Evolutionary conservation across 2,888 invertebrate species (phyloP).

Genomic region (Lasioglossum figueresi): DNA sequence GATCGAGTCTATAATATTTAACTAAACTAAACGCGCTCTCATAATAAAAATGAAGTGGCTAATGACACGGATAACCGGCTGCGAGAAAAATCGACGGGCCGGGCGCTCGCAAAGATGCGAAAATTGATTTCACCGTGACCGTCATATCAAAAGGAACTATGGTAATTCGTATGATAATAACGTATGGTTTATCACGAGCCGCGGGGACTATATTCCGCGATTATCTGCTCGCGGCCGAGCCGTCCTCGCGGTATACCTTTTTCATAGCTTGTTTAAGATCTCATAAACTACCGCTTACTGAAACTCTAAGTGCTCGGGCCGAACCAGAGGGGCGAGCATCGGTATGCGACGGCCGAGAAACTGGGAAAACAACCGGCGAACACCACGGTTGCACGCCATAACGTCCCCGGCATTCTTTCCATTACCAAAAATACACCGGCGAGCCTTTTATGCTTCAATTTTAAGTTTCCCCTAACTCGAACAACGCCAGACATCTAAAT

Average conservation of each 20-base stretch:
- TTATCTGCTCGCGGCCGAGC: conserved; percentile 60
- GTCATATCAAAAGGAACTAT: conserved; percentile 44
- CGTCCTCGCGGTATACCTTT: conserved; percentile 66
- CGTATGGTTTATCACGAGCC: conserved; percentile 53
- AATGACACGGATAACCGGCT: not conserved
- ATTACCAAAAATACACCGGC: conserved; percentile 1
- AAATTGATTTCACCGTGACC: conserved; percentile 34
- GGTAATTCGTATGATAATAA: conserved; percentile 52
- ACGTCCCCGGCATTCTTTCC: conserved; percentile 16
- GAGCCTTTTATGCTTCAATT: not conserved
- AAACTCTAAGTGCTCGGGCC: conserved; percentile 60
- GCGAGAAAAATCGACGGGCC: not conserved
- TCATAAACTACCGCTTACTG: conserved; percentile 69
- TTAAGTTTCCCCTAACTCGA: conserved; percentile 1
- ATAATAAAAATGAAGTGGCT: not conserved
- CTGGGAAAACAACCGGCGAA: conserved; percentile 49
- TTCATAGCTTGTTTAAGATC: conserved; percentile 72
- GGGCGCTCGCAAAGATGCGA: not conserved
- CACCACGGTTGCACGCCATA: not conserved
- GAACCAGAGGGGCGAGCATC: conserved; percentile 46
- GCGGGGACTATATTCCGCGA: conserved; percentile 51
- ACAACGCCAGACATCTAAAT: not conserved
- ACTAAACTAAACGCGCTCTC: not conserved
- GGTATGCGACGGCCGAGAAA: conserved; percentile 40
- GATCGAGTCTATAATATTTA: not conserved